Percentiles rank a stretch among this genome's conserved stretches.
Conservation (phyloP, 2,888 invertebrate species). For the Tromatobia lineatoria region DNA sequence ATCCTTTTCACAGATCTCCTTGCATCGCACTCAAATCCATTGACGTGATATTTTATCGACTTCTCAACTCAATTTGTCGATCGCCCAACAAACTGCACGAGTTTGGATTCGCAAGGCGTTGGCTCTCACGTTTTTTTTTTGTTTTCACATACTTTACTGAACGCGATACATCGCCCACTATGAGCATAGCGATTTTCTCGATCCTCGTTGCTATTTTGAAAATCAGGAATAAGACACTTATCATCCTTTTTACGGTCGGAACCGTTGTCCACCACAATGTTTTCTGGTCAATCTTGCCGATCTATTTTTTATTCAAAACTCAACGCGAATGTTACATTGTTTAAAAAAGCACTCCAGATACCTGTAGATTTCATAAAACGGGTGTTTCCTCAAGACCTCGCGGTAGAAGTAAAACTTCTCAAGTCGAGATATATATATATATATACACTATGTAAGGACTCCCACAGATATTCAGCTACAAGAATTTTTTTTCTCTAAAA, state of each 20-base stretch:
- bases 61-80: neutral
- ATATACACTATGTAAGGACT: no score
- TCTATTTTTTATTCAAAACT: no score
- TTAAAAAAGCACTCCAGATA: no score
- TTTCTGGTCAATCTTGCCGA: no score
- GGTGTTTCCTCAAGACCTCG: no score
- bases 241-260: constrained; percentile 31
- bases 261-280: neutral
- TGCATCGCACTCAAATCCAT: neutral
- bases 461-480: no score
- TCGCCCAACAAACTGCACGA: neutral
- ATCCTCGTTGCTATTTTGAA: neutral
- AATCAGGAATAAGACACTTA: neutral
- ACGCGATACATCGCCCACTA: constrained; percentile 40
- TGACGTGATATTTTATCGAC: constrained; percentile 8
- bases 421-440: no score
- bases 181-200: constrained; percentile 19
- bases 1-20: neutral
- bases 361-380: no score
- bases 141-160: neutral
- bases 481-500: no score
- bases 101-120: constrained; percentile 5
- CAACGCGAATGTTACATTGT: no score
- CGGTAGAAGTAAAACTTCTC: no score
- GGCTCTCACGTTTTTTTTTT: no score